Base-by-base conservation (phyloP, 1,140 invertebrate genomes). In the Agrypnia vestita region DNA sequence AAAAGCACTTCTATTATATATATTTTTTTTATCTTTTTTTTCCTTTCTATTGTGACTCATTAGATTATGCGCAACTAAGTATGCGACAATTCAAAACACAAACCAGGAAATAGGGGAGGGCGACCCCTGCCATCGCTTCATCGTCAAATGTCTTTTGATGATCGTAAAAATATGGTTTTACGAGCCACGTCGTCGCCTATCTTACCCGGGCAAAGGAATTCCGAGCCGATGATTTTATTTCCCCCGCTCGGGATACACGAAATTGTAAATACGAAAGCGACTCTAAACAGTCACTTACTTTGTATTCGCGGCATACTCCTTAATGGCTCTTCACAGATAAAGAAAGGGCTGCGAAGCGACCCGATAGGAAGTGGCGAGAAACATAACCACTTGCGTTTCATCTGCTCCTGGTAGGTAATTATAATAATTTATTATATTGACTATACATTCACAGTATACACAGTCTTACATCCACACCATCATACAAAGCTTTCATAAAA, bases 161-260 rank as follows among this genome's bases (percentile, higher is more conserved):
- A 83, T 83, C 82, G 79, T 83, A 83, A 83, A 83, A 80, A 80
- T 80, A 83, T 83, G 75, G 69, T 80, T 83, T 83, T 83, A 83
- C 79, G 82, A 83, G 53, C 59, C 35, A 21, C 46, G 51, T 25
- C 15, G 43, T 61, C 61, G 77, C 74, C 62, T 82, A 82, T 82
- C 78, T 78, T 25, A 13, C 49, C 10, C 35, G 44, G 12, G 71
- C 47, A 25, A 55, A 61, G 44, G 79, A 73, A 78, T 83, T 83
- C 82, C 82, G 64, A 62, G 11, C 59, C 79, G 76, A 78, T 83
- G 82, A 73, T 83, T 83, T 83, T 83, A 83, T 79, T 72, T 73
- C 82, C 79, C 43, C 64, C 75, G 25, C 6, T 82, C 80, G 61
- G 64, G 78, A 67, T 73, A 75, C 51, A 51, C 76, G 81, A 82